Evolutionary conservation across 1,140 invertebrate species (phyloP), one percentile per base, ranked within the genome.

Genomic region (Aphelenchoides fujianensis): DNA sequence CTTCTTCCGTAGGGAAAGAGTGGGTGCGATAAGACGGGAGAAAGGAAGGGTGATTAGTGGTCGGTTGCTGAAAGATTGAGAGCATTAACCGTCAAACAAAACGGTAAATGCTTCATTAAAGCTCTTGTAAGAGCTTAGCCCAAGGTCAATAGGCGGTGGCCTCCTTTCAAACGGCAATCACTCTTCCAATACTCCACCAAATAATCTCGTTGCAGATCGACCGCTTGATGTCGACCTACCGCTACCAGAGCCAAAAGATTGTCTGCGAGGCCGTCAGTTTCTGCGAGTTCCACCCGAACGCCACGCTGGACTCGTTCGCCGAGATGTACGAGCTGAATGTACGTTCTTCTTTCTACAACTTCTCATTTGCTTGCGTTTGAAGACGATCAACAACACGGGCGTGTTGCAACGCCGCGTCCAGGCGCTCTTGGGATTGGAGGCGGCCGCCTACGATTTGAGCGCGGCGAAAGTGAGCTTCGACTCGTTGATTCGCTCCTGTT

Each of bases 401-500:
- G 74, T 61, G 23, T 52, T 75, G 9, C 73, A 73, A 37, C 31
- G 36, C 27, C 27, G 48, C 12, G 70, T 63, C 16, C 16, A 27
- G 23, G 70, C 34, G 5, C 30, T 75, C 1, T 12, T 76, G 23
- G 30, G 37, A 23, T 54, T 75, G 70, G 74, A 71, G 28, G 23
- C 69, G 9, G 67, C 74, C 23, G 19, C 23, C 19, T 77, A 75
- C 69, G 55, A 73, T 68, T 31, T 48, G 1, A 31, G 28, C 19
- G 1, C 19, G 2, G 61, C 74, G 0, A 28, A 72, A 3, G 37
- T 36, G 3, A 30, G 19, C 9, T 16, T 68, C 9, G n/a, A 30
- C 27, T 74, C 77, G 9, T 53, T 76, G n/a, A 35, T 76, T 27
- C 61, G 32, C 32, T 37, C 71, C n/a, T 76, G 74, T 54, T 68